Percentiles rank a stretch among this genome's conserved stretches.
These are phyloP conservation scores for Drosophila nebulosa DNA, from an alignment of 1,140 invertebrate species.

Conservation along the genomic window DNA sequence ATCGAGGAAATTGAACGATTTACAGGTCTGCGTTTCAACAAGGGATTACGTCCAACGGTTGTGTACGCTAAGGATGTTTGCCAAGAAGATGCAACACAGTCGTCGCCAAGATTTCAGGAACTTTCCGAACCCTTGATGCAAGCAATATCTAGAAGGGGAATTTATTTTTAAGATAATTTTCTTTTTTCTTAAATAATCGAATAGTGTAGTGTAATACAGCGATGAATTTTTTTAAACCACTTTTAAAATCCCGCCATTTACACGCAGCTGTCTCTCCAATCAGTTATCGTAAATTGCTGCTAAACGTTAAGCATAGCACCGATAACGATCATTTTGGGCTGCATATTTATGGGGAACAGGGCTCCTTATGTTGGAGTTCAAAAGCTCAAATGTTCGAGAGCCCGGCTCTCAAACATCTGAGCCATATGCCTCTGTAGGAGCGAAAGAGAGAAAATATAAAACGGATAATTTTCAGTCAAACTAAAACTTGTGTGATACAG, in stretches of 20 bases:
- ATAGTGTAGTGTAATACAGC: background rate
- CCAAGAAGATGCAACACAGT: background rate
- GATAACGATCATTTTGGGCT: slow-evolving; percentile 3
- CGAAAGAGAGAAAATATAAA: too few relatives aligned
- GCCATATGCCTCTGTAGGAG: too few relatives aligned
- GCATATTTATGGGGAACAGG: too few relatives aligned
- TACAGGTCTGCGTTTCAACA: slow-evolving; percentile 49
- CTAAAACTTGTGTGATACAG: too few relatives aligned
- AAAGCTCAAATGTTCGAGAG: too few relatives aligned
- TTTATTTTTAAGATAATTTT: background rate
- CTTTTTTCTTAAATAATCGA: too few relatives aligned
- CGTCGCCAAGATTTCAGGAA: background rate
- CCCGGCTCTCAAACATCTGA: too few relatives aligned
- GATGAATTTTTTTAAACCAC: background rate
- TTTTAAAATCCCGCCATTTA: background rate
- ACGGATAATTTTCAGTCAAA: too few relatives aligned
- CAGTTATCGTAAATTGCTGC: slow-evolving; percentile 12
- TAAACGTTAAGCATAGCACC: slow-evolving; percentile 9
- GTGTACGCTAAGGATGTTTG: slow-evolving; percentile 20
- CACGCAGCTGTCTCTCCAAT: background rate
- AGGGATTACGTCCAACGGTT: slow-evolving; percentile 30
- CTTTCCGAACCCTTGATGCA: slow-evolving; percentile 12
- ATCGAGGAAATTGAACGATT: slow-evolving; percentile 17
- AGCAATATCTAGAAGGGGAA: background rate
- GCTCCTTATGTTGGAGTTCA: too few relatives aligned